Percentiles rank a stretch among this genome's conserved stretches.
Evolutionary conservation across 1,140 invertebrate species (phyloP).

Genomic region (Steinernema feltiae): DNA sequence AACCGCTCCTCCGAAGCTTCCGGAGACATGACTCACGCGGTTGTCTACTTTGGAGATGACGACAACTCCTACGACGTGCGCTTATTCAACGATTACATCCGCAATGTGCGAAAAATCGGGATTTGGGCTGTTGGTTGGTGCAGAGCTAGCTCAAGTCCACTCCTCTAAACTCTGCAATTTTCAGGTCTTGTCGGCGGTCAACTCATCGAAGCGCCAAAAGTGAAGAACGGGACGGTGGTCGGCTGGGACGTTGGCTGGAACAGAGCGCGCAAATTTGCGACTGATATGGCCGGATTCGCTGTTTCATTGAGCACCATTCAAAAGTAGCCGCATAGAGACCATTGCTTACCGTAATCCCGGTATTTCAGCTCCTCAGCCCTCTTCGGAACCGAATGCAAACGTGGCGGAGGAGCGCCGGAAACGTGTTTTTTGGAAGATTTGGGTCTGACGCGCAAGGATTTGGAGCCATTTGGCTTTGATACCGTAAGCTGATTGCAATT

Average conservation of each 20-base stretch:
- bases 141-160: not conserved
- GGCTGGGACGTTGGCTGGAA: slow-evolving; percentile 24
- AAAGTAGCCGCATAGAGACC: not conserved
- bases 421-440: slow-evolving; percentile 22
- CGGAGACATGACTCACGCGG: not conserved
- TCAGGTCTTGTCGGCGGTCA: slow-evolving; percentile 24
- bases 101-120: slow-evolving; percentile 31
- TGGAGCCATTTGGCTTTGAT: slow-evolving; percentile 22
- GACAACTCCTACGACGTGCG: slow-evolving; percentile 38
- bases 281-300: slow-evolving; percentile 24
- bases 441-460: slow-evolving; percentile 1
- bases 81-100: slow-evolving; percentile 32
- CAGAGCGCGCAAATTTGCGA: slow-evolving; percentile 8
- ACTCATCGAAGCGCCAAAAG: slow-evolving; percentile 21
- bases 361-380: not conserved
- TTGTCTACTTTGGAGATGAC: slow-evolving; percentile 36
- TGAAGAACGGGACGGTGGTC: slow-evolving; percentile 19
- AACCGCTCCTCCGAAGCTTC: not conserved
- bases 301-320: slow-evolving; percentile 10
- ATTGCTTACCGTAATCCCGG: not conserved
- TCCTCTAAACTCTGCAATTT: not conserved
- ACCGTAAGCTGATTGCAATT: not conserved
- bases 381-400: not conserved
- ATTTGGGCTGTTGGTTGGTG: slow-evolving; percentile 36
- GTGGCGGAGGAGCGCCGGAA: not conserved